These are phyloP conservation scores for Hydraecia micacea DNA, from an alignment of 2,888 invertebrate species.

Conservation along the genomic window DNA sequence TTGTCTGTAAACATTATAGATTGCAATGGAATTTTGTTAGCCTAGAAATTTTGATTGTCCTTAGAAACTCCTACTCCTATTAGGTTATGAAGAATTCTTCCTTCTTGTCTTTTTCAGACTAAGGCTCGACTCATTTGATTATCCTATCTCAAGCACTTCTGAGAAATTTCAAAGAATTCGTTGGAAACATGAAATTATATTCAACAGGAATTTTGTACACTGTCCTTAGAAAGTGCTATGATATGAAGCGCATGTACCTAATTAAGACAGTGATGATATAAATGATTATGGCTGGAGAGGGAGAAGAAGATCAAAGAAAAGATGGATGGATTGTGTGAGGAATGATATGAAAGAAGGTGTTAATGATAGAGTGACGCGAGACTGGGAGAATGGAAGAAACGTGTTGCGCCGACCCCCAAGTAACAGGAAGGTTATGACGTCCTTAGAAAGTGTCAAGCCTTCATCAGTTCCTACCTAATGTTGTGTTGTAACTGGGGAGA, in stretches of 20 bases:
- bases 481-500: not conserved
- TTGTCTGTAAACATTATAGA: slow-evolving; percentile 58
- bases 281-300: not conserved
- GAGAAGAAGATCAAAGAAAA: not conserved
- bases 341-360: not conserved
- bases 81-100: not conserved
- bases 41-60: slow-evolving; percentile 4
- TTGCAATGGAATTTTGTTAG: slow-evolving; percentile 42
- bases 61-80: not conserved
- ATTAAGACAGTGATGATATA: not conserved
- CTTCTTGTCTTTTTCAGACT: not conserved
- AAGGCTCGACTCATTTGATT: not conserved
- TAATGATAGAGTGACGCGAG: not conserved
- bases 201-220: not conserved
- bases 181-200: not conserved
- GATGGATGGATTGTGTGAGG: not conserved
- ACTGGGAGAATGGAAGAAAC: not conserved
- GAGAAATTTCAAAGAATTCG: not conserved
- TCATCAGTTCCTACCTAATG: not conserved
- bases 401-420: not conserved
- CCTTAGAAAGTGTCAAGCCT: not conserved
- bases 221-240: too few species aligned
- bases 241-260: not conserved
- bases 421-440: not conserved
- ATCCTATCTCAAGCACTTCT: not conserved